phyloP scores from a whole-genome alignment of 2,888 invertebrate species.

The Drosophila neonasuta region DNA sequence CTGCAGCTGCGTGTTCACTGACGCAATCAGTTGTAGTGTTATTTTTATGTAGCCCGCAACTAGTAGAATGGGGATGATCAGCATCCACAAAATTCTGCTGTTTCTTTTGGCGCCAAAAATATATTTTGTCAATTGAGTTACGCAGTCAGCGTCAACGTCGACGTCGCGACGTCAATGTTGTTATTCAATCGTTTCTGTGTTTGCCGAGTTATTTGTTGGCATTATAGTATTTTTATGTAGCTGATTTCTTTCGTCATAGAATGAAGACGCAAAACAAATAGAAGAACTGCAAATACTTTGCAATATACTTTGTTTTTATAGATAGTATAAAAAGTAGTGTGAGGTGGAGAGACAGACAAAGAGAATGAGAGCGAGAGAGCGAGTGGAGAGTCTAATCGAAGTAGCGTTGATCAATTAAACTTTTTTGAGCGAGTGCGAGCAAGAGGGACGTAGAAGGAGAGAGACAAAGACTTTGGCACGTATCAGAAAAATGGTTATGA shows the following conservation, averaged over 20 bases:
- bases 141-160: conserved; percentile 1
- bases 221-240: neutral
- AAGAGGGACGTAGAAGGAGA: neutral
- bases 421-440: conserved; percentile 5
- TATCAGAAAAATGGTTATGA: conserved; percentile 38
- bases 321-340: conserved; percentile 15
- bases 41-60: conserved; percentile 31
- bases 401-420: conserved; percentile 25
- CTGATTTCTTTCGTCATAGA: conserved; percentile 12
- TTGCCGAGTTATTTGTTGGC: conserved; percentile 11
- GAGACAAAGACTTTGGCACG: neutral
- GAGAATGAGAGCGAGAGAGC: neutral
- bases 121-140: conserved; percentile 41
- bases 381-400: conserved; percentile 18
- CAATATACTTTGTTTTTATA: neutral
- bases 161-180: conserved; percentile 40
- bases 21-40: conserved; percentile 46
- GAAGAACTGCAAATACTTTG: conserved; percentile 10
- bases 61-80: conserved; percentile 10
- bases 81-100: conserved; percentile 7
- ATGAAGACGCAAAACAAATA: conserved; percentile 4
- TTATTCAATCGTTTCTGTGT: conserved; percentile 57
- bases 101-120: conserved; percentile 58
- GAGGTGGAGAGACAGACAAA: neutral
- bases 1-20: conserved; percentile 37